Evolutionary conservation across 2,113 vertebrate genomes (phyloP), one percentile per base, ranked within the genome.

Genomic region (Serinus canaria): DNA sequence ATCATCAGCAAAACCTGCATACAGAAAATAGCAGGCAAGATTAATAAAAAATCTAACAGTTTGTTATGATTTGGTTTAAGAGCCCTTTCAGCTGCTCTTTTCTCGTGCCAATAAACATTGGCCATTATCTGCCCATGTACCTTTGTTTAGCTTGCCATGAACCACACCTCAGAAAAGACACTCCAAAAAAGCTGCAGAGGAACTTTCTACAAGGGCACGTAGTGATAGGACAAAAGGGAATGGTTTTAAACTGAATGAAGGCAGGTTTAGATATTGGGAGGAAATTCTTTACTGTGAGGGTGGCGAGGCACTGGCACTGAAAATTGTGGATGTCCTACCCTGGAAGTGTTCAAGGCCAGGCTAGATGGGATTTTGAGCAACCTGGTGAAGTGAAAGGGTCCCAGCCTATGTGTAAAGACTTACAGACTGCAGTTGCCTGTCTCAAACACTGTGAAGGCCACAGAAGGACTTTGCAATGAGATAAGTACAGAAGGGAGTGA

Each of bases 41-140:
- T 53, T 58, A 94, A 79, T 92, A 91, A 91, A 92, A 90, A 46
- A 18, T 31, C 16, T 33, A 90, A 90, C 41, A 31, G 50, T 83
- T 92, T 74, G 56, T 82, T 83, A 75, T 63, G n/a, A 69, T 78
- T 93, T 83, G n/a, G 14, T 93, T 88, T 92, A 73, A 84, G 50
- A 85, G 55, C 15, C 15, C 13, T 68, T 82, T 50, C 60, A 74
- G 49, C 64, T 91, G 44, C 39, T 77, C 62, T 81, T 85, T 84
- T 53, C 76, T 81, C 41, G 23, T 30, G 39, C 24, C 49, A 66
- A 44, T 73, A 84, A 73, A 69, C 79, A 66, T 15, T 2, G 3
- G 30, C 30, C 59, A 11, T 81, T 90, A 78, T 64, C 76, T 89
- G 73, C 18, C 18, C 10, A 9, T n/a, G 35, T 67, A 64, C 30